Evolutionary conservation across 2,797 vertebrate species (phyloP).

Genomic region (Tauraco hartlaubi): DNA sequence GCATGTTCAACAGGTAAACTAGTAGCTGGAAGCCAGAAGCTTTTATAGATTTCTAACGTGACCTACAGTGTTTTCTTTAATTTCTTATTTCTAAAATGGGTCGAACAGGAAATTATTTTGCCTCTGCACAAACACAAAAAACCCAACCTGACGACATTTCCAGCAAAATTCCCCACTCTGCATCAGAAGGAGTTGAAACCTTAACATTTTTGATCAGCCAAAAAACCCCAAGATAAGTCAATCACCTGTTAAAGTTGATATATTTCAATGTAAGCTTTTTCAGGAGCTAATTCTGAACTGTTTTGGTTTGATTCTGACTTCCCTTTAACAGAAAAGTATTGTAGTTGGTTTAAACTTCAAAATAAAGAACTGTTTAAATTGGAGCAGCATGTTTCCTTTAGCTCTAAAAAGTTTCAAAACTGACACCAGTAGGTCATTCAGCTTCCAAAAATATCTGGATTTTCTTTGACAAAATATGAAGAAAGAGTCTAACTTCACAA

Average conservation of each 20-base stretch:
- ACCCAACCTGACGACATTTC: neutral
- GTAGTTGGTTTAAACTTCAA: neutral
- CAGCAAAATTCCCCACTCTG: constrained; percentile 20
- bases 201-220: neutral
- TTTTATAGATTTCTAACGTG: neutral
- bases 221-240: neutral
- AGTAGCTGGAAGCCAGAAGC: neutral
- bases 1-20: neutral
- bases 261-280: constrained; percentile 5
- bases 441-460: neutral
- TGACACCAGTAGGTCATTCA: neutral
- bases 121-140: neutral
- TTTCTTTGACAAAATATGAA: neutral
- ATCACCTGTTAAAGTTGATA: neutral
- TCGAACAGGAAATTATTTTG: constrained; percentile 19
- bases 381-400: neutral
- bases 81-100: constrained; percentile 19
- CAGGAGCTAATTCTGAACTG: neutral
- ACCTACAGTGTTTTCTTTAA: neutral
- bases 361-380: neutral
- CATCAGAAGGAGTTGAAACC: neutral
- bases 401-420: neutral
- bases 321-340: neutral
- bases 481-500: neutral
- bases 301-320: neutral